These are phyloP conservation scores for Neomorphus geoffroyi DNA, from an alignment of 2,797 vertebrate genomes.

Conservation along the genomic window DNA sequence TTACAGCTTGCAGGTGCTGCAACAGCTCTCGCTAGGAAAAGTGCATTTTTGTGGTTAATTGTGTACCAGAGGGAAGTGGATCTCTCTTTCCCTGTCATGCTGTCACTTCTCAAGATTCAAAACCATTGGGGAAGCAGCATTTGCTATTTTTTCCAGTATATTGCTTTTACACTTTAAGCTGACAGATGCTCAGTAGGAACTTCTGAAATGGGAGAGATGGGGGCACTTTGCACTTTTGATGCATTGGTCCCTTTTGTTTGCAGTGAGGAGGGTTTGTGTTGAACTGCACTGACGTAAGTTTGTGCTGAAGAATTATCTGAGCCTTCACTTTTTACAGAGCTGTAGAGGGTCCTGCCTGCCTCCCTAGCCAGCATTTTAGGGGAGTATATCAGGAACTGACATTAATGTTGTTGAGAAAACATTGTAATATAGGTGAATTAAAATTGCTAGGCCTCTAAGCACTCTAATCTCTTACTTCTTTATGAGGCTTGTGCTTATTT, in stretches of 20 bases:
- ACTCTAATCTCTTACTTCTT: not conserved
- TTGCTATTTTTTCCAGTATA: not conserved
- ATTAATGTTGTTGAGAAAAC: not conserved
- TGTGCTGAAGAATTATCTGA: not conserved
- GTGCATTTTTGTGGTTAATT: not conserved
- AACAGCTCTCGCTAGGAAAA: not conserved
- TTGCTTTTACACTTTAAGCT: not conserved
- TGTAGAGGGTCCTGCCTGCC: not conserved
- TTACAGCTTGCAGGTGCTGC: not conserved
- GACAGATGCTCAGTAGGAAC: not conserved
- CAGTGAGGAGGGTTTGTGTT: not conserved
- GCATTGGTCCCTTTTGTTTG: not conserved
- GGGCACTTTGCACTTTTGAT: not conserved
- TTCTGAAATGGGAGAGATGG: not conserved
- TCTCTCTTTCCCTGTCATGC: not conserved
- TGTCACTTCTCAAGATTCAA: not conserved
- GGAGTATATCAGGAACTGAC: not conserved
- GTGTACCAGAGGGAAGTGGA: not conserved
- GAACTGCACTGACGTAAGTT: not conserved
- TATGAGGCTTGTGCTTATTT: slow-evolving; percentile 28
- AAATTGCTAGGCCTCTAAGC: not conserved
- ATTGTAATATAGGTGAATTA: not conserved
- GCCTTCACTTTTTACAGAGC: not conserved
- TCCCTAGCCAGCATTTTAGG: not conserved
- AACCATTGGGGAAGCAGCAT: not conserved